Evolutionary conservation across 2,113 vertebrate species (phyloP), one percentile per base, ranked within the genome.

Genomic region (Malurus melanocephalus): DNA sequence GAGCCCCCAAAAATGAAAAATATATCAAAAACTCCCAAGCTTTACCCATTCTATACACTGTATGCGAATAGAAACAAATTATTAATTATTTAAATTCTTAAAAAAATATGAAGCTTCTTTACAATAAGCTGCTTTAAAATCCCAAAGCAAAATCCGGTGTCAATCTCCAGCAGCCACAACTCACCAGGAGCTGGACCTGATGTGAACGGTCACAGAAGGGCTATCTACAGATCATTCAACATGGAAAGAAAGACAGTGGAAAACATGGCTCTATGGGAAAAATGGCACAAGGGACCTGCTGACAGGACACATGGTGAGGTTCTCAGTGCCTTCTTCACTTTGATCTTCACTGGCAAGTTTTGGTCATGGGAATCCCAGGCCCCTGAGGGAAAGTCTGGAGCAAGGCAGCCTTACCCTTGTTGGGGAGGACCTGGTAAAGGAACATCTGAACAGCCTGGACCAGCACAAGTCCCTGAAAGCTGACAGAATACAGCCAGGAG

Each of bases 121-220:
- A 38, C 38, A 38, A 38, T 38, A 38, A 38, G 11, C 38, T 38
- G 38, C 38, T 38, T 38, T 38, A 38, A 38, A 38, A 38, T 38
- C 38, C 38, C 38, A 38, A 38, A 38, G 38, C 38, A 38, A 38
- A 38, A 38, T 38, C 38, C 10, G 38, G 38, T 38, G 38, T 38
- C 38, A 38, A 38, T 38, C 38, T 38, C 10, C 38, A 38, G 38
- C 38, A 88, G 32, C 16, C 20, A 71, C 53, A 88, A 7, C 15
- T 11, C 1, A 3, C 4, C 0, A 5, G 32, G 20, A 43, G 16
- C 0, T 78, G n/a, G 11, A 62, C 4, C 8, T 32, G 38, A 3
- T 56, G 4, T 77, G 43, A 65, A 72, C 16, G 13, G 6, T 35
- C 56, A 45, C 4, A n/a, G 35, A 60, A 74, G 51, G 2, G 3